Evolutionary conservation across 2,797 vertebrate species (phyloP).

Genomic region (Sebastes elongatus): DNA sequence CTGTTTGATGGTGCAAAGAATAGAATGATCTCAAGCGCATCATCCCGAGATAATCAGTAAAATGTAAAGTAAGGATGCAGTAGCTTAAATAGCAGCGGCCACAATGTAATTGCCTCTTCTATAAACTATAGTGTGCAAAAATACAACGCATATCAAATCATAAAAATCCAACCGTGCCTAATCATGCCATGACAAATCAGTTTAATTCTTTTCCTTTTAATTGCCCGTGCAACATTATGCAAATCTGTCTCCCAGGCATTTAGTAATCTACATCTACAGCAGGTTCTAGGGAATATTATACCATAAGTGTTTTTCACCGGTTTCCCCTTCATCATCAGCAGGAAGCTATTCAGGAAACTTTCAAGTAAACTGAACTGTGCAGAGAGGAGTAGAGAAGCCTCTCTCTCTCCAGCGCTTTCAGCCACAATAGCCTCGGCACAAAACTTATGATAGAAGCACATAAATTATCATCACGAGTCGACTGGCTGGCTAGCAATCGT

Average conservation of each 20-base stretch:
- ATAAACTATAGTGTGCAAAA: conserved; percentile 17
- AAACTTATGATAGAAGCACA: conserved; percentile 25
- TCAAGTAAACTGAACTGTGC: background rate
- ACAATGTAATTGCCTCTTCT: conserved; percentile 24
- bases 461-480: background rate
- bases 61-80: conserved; percentile 6
- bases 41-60: conserved; percentile 3
- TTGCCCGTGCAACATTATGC: conserved; percentile 45
- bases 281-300: conserved; percentile 12
- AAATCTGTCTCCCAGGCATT: conserved; percentile 29
- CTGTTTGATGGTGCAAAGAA: conserved; percentile 14
- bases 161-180: conserved; percentile 22
- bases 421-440: conserved; percentile 9
- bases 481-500: background rate
- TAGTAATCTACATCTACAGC: conserved; percentile 3
- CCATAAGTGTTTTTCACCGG: background rate
- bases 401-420: background rate
- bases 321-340: conserved; percentile 9
- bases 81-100: conserved; percentile 1
- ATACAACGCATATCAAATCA: conserved; percentile 36
- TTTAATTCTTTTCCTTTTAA: conserved; percentile 53
- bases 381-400: background rate
- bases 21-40: conserved; percentile 10
- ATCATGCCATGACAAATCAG: conserved; percentile 48
- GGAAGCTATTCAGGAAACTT: conserved; percentile 11